Conservation (phyloP, 2,113 vertebrate species). For the Hirundichthys speculiger region DNA sequence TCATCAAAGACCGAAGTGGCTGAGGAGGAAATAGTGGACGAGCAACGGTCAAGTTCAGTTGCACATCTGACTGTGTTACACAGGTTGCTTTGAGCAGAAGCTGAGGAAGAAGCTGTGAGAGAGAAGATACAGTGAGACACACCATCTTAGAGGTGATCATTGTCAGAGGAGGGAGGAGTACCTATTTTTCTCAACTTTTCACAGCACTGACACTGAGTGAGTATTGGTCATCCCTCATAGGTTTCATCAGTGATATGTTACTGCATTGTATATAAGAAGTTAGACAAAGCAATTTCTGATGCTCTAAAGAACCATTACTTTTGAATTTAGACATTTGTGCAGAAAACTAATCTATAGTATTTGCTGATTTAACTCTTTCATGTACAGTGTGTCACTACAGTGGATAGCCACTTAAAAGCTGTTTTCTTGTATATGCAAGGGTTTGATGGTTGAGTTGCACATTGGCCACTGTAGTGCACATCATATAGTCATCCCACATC, state of each 20-base stretch:
- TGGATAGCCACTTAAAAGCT: too few species aligned
- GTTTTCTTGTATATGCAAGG: too few species aligned
- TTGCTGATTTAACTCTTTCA: too few species aligned
- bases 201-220: conserved; percentile 50
- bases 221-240: conserved; percentile 20
- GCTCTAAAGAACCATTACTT: too few species aligned
- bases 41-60: conserved; percentile 42
- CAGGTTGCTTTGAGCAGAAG: conserved; percentile 23
- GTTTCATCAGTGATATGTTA: not conserved
- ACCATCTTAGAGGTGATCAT: not conserved
- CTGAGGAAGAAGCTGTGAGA: conserved; percentile 6
- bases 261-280: not conserved
- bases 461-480: too few species aligned
- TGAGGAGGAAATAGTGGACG: conserved; percentile 32
- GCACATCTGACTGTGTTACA: conserved; percentile 29
- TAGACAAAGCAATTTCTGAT: not conserved
- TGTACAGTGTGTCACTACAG: too few species aligned
- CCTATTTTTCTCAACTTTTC: conserved; percentile 45
- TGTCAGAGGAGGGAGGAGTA: conserved; percentile 33
- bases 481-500: too few species aligned
- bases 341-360: too few species aligned
- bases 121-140: conserved; percentile 13
- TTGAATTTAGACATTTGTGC: too few species aligned
- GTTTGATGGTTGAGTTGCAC: too few species aligned
- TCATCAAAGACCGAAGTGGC: conserved; percentile 40